Evolutionary conservation across 2,113 vertebrate species (phyloP).

Genomic region (Morone saxatilis): DNA sequence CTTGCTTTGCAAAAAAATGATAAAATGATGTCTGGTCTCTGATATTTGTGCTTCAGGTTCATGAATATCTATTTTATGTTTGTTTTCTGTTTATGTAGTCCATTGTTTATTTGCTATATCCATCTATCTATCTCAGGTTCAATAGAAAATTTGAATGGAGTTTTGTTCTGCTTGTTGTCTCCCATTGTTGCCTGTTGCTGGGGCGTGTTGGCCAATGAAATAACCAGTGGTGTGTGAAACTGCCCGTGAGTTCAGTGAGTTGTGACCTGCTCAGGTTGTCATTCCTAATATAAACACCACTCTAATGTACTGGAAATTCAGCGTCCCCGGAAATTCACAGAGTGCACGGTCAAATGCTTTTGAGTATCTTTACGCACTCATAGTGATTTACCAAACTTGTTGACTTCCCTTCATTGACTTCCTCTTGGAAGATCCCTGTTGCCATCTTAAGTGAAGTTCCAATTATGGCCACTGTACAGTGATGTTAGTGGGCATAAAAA

Average conservation of each 20-base stretch:
- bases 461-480: not conserved
- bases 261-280: not conserved
- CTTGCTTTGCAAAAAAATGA: not conserved
- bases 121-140: not conserved
- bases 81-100: not conserved
- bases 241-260: not conserved
- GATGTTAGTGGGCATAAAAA: not conserved
- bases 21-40: not conserved
- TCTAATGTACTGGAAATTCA: not conserved
- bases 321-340: constrained; percentile 6
- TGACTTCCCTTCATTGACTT: constrained; percentile 34
- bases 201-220: not conserved
- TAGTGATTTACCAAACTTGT: constrained; percentile 17
- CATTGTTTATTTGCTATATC: constrained; percentile 1
- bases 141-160: constrained; percentile 34
- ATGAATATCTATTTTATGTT: not conserved
- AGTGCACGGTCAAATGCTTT: not conserved
- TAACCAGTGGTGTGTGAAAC: constrained; percentile 1
- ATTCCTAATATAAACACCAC: not conserved
- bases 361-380: not conserved
- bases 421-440: not conserved
- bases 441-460: not conserved
- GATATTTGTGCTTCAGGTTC: not conserved
- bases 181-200: constrained; percentile 42
- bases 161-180: constrained; percentile 29